A percentile compares a stretch with the other conserved stretches of the same genome.
Conservation (phyloP, 2,888 invertebrate genomes). For the Rapana venosa region DNA sequence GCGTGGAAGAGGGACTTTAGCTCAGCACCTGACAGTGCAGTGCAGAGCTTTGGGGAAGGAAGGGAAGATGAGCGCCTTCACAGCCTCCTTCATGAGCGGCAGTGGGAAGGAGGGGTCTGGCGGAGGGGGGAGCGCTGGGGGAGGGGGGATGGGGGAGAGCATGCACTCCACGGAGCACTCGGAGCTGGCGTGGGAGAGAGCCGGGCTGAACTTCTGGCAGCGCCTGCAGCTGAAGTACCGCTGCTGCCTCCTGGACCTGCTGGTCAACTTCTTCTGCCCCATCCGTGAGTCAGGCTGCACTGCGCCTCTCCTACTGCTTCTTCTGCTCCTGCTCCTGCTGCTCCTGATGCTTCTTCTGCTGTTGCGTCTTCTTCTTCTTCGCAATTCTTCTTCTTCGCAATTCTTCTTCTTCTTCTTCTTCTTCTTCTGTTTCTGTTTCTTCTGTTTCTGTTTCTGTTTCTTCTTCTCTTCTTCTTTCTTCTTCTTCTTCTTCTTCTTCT, state of each 20-base stretch:
- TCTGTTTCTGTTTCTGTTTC: no score
- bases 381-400: no score
- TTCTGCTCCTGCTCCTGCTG: no score
- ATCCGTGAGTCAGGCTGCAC: slow-evolving; percentile 43
- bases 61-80: slow-evolving; percentile 27
- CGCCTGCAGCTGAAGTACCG: slow-evolving; percentile 46
- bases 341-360: no score
- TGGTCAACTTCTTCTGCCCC: slow-evolving; percentile 46
- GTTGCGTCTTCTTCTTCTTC: no score
- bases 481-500: no score
- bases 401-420: no score
- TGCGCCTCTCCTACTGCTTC: neutral
- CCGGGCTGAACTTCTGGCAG: slow-evolving; percentile 48
- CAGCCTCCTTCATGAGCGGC: slow-evolving; percentile 17
- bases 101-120: neutral
- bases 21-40: no score
- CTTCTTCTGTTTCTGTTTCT: no score
- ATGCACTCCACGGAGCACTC: neutral
- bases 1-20: no score
- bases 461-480: no score
- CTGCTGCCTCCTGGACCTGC: slow-evolving; percentile 50
- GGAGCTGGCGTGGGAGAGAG: slow-evolving; percentile 29
- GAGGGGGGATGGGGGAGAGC: neutral
- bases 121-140: neutral
- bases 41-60: neutral